Conservation (phyloP, 2,113 vertebrate genomes). For the Melanotaenia duboulayi region DNA sequence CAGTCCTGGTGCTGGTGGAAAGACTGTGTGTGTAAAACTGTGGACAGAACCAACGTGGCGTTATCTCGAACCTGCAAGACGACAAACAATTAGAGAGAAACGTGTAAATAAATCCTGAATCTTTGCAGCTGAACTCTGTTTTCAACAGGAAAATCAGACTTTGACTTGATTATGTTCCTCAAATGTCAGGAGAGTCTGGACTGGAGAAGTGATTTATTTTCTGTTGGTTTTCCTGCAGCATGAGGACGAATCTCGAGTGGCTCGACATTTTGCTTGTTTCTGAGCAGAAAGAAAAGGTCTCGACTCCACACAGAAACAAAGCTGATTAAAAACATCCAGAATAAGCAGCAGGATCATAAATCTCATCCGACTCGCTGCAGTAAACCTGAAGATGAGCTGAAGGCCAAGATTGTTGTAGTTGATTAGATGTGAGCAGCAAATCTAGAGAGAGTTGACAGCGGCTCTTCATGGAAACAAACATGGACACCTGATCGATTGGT, state of each 20-base stretch:
- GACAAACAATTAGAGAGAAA: background rate
- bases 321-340: constrained; percentile 23
- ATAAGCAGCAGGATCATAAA: background rate
- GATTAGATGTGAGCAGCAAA: background rate
- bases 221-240: background rate
- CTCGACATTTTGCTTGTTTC: constrained; percentile 33
- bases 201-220: constrained; percentile 16
- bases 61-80: constrained; percentile 90
- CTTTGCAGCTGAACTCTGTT: background rate
- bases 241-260: constrained; percentile 14
- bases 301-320: constrained; percentile 3
- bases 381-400: background rate
- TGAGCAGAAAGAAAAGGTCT: constrained; percentile 7
- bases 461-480: no score
- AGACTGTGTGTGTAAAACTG: constrained; percentile 89
- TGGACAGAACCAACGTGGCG: constrained; percentile 93
- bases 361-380: background rate
- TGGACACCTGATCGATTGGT: no score
- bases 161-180: background rate
- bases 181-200: constrained; percentile 37
- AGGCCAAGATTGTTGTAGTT: background rate
- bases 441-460: no score
- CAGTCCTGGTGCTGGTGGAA: constrained; percentile 94
- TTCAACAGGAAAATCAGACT: background rate
- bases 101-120: background rate